Base-by-base conservation (phyloP, 2,888 invertebrate genomes). In the Ophioninae sp. region DNA sequence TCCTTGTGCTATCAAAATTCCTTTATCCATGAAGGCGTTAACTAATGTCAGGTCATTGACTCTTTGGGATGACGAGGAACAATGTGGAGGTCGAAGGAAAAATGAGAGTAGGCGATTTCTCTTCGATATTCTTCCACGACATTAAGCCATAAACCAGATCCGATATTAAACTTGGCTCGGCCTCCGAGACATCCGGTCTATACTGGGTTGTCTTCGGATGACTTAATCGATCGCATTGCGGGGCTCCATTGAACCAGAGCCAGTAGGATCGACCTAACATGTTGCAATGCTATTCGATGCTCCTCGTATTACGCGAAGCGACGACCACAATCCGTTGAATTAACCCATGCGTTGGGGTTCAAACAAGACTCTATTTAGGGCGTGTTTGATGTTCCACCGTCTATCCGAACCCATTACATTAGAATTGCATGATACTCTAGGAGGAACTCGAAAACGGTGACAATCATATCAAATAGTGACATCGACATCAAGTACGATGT, bases 211-310 rank as follows among this genome's bases (percentile, higher is more conserved):
- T 65, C n/a, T 74, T 59, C 44, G 83, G 65, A 75, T 67, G 77
- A 81, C 73, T 86, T 84, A 85, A 87, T 87, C 85, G 81, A 83
- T 82, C 79, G 79, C 77, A 65, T 82, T 73, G 81, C 80, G 68
- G 72, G 56, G 58, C 75, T 67, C 75, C 85, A 85, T 85, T 87
- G 82, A 74, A 77, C 75, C n/a, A 69, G 69, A 72, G 82, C 79
- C 76, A 80, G 75, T 64, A 22, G n/a, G 51, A 58, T 79, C 71
- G 51, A 73, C 63, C 79, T 68, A 73, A 73, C 73, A 73, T 44
- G 59, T 71, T 71, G 41, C 77, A 58, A 63, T 68, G 20, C 63
- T 78, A 56, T 30, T 69, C 44, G 65, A 17, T 23, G 6, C 22
- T 56, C 68, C 59, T 59, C 39, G 64, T 80, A 77, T 81, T 81